Evolutionary conservation across 2,888 invertebrate species (phyloP).

Genomic region (Monochamus alternatus): DNA sequence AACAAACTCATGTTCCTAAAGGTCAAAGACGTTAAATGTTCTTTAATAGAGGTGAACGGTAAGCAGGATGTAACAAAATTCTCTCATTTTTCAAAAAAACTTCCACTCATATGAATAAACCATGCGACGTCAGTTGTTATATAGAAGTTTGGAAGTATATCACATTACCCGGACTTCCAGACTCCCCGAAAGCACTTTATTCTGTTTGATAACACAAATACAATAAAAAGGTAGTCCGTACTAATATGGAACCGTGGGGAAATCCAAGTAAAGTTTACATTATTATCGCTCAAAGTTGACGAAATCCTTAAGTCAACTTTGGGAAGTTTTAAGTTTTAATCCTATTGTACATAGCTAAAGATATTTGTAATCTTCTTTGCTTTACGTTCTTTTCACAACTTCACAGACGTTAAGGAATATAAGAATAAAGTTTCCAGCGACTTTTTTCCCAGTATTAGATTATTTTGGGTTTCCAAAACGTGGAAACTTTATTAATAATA

Average conservation of each 20-base stretch:
- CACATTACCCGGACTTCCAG: background rate
- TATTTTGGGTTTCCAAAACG: constrained; percentile 27
- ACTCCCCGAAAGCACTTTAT: constrained; percentile 10
- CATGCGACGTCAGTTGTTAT: background rate
- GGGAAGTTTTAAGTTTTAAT: constrained; percentile 39
- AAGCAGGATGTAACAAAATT: background rate
- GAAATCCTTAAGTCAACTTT: constrained; percentile 38
- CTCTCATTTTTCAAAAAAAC: background rate
- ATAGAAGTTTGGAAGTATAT: constrained; percentile 6
- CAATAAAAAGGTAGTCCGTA: constrained; percentile 19
- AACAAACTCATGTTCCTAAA: too few relatives aligned
- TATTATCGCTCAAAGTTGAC: constrained; percentile 37
- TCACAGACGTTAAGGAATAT: constrained; percentile 22
- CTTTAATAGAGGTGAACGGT: background rate
- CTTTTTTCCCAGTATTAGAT: constrained; percentile 28
- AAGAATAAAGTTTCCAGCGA: constrained; percentile 8
- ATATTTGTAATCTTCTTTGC: constrained; percentile 40
- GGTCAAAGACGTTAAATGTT: too few relatives aligned
- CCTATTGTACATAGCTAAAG: constrained; percentile 36
- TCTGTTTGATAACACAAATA: constrained; percentile 24
- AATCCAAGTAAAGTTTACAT: constrained; percentile 33
- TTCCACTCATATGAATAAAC: constrained; percentile 5
- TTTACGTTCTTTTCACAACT: constrained; percentile 27
- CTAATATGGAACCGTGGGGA: constrained; percentile 25
- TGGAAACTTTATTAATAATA: constrained; percentile 28